Percentiles rank a stretch among this genome's conserved stretches.
These are phyloP conservation scores for Nettapus auritus DNA, from an alignment of 2,113 vertebrate genomes.

Conservation along the genomic window DNA sequence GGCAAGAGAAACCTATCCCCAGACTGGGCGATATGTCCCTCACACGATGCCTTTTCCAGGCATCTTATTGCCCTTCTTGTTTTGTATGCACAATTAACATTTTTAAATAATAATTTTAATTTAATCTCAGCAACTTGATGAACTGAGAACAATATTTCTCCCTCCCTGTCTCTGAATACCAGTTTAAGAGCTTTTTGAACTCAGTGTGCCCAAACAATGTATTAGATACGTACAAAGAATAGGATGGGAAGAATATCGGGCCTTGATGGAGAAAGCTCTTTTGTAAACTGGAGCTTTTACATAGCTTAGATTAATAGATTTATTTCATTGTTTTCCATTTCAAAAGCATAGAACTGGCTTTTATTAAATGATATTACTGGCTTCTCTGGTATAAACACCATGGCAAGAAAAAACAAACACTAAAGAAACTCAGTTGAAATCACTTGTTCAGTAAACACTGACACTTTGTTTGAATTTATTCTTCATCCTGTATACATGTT, in stretches of 20 bases:
- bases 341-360: not conserved
- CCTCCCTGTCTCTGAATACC: not conserved
- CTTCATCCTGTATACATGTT: not conserved
- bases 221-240: not conserved
- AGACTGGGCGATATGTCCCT: not conserved
- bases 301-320: not conserved
- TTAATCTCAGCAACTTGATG: not conserved
- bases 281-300: not conserved
- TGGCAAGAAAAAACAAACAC: not conserved
- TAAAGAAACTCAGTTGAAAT: not conserved
- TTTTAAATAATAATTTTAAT: not conserved
- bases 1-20: not conserved
- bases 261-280: not conserved
- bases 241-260: not conserved
- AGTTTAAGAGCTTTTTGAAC: not conserved
- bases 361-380: not conserved
- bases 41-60: not conserved
- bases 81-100: not conserved
- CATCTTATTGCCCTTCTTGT: too few relatives aligned
- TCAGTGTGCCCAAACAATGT: not conserved
- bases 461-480: not conserved
- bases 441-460: not conserved
- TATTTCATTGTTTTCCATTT: slow-evolving; percentile 13
- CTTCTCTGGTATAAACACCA: not conserved
- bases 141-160: not conserved